Conservation (phyloP, 2,113 vertebrate genomes). For the Xerus inauris region DNA sequence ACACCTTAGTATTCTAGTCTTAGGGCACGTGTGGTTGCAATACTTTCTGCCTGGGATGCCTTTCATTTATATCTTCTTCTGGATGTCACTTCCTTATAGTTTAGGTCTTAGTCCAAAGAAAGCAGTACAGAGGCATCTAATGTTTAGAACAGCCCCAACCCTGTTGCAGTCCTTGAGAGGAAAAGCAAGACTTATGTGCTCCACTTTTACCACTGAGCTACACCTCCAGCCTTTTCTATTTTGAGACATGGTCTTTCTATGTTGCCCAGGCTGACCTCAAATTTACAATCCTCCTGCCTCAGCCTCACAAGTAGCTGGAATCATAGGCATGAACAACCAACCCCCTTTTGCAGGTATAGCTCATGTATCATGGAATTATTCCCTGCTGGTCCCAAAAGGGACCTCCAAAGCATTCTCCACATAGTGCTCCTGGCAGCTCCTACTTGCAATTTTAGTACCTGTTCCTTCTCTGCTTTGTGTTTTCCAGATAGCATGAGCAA, state of each 20-base stretch:
- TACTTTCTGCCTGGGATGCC: background rate
- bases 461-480: background rate
- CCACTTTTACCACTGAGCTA: too few relatives aligned
- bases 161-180: background rate
- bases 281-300: too few relatives aligned
- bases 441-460: background rate
- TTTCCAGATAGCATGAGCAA: background rate
- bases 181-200: background rate
- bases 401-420: background rate
- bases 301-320: too few relatives aligned
- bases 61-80: background rate
- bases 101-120: background rate
- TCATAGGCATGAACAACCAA: too few relatives aligned
- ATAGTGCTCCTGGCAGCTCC: background rate
- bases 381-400: background rate
- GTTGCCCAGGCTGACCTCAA: too few relatives aligned
- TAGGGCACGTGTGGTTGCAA: background rate
- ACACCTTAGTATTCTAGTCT: background rate
- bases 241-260: too few relatives aligned
- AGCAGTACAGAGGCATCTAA: background rate
- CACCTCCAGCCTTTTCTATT: too few relatives aligned
- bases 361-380: background rate
- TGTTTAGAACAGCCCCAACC: background rate
- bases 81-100: background rate
- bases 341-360: background rate